Evolutionary conservation across 1,140 invertebrate genomes (phyloP).

Genomic region (Pseudachorutes palmiensis): DNA sequence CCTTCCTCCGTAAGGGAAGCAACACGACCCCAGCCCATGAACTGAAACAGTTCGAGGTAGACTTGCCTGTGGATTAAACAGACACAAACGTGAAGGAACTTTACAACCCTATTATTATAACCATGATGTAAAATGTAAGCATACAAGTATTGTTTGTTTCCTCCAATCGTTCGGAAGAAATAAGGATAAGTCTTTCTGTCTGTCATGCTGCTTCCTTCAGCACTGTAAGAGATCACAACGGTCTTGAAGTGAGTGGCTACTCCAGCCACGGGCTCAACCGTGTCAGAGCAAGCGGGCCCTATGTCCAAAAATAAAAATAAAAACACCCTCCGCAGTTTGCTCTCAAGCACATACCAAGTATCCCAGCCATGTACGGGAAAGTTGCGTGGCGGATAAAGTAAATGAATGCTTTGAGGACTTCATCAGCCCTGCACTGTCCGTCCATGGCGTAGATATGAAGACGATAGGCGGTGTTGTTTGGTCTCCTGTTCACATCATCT

Average conservation of each 20-base stretch:
- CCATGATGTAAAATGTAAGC: too few species aligned
- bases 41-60: constrained; percentile 56
- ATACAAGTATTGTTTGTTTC: constrained; percentile 65
- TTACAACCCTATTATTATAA: too few species aligned
- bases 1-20: constrained; percentile 68
- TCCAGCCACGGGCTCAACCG: constrained; percentile 69
- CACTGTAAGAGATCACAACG: constrained; percentile 70
- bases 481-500: constrained; percentile 56
- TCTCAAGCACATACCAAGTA: constrained; percentile 51
- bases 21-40: constrained; percentile 60
- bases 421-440: constrained; percentile 64
- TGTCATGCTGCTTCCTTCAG: constrained; percentile 62
- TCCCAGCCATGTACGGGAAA: constrained; percentile 54
- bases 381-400: constrained; percentile 55
- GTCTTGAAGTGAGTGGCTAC: constrained; percentile 69
- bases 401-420: constrained; percentile 70
- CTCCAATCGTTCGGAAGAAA: constrained; percentile 74
- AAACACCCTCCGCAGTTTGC: not conserved
- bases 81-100: not conserved
- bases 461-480: constrained; percentile 53
- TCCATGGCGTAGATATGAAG: constrained; percentile 54
- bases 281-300: constrained; percentile 77
- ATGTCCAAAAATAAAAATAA: constrained; percentile 27
- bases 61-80: constrained; percentile 48
- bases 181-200: constrained; percentile 66